Conservation (phyloP, 2,888 invertebrate species). For the Asteroscopus sphinx region DNA sequence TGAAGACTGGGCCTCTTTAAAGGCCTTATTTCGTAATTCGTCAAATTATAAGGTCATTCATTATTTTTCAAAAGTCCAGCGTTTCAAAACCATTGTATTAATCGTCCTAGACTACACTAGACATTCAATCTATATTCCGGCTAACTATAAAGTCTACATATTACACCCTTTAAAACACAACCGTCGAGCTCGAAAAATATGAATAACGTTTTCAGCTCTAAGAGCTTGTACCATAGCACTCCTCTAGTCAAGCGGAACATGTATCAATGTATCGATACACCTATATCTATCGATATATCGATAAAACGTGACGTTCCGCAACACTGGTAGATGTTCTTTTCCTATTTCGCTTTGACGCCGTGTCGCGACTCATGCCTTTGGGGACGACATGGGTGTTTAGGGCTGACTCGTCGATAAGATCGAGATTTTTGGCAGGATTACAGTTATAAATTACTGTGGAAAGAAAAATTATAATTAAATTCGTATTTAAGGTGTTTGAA, state of each 20-base stretch:
- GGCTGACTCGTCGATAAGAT: conserved; percentile 49
- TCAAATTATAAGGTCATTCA: background rate
- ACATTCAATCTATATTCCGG: conserved; percentile 12
- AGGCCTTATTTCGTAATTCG: too few species aligned
- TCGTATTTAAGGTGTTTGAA: too few species aligned
- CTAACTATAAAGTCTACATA: too few species aligned
- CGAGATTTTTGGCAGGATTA: background rate
- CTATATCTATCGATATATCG: conserved; percentile 44
- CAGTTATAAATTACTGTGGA: too few species aligned
- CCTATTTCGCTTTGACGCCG: conserved; percentile 67
- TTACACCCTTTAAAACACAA: conserved; percentile 17
- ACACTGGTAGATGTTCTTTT: conserved; percentile 61
- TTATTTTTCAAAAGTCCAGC: background rate
- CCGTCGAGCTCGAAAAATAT: conserved; percentile 31
- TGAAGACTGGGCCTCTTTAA: too few species aligned
- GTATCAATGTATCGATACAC: conserved; percentile 43
- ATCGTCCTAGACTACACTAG: conserved; percentile 12
- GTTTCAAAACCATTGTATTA: conserved; percentile 20
- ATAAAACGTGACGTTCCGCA: conserved; percentile 39
- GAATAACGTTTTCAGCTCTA: conserved; percentile 43
- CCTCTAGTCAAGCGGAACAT: conserved; percentile 42
- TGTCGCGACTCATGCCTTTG: conserved; percentile 60
- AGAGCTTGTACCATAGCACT: conserved; percentile 37
- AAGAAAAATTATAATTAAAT: too few species aligned
- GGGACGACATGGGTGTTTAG: conserved; percentile 49